phyloP scores from a whole-genome alignment of 1,140 invertebrate genomes.

The Carposina sasakii region DNA sequence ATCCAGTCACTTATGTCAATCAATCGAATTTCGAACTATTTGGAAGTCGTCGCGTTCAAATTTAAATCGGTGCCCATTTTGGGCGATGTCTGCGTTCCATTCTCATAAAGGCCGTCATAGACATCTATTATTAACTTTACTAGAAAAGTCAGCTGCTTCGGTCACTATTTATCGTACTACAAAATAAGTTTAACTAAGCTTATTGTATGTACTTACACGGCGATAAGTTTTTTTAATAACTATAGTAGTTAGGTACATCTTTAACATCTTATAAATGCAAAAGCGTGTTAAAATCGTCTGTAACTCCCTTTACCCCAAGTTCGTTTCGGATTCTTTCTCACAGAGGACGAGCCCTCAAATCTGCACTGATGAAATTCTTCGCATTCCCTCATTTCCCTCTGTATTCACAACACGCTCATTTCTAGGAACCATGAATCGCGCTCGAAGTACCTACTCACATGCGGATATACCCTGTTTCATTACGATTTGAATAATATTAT shows the following conservation, averaged over 20 bases:
- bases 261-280: too few relatives aligned
- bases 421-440: slow-evolving; percentile 59
- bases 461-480: too few relatives aligned
- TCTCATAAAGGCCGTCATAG: slow-evolving; percentile 33
- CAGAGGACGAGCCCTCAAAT: slow-evolving; percentile 57
- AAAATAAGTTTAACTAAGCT: too few relatives aligned
- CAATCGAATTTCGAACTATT: slow-evolving; percentile 32
- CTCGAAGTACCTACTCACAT: slow-evolving; percentile 47
- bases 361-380: slow-evolving; percentile 62
- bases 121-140: not conserved
- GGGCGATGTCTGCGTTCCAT: slow-evolving; percentile 29
- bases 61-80: slow-evolving; percentile 31
- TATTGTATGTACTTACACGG: too few relatives aligned
- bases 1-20: slow-evolving; percentile 30
- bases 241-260: too few relatives aligned
- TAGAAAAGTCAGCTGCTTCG: too few relatives aligned
- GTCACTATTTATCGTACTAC: not conserved
- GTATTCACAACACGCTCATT: slow-evolving; percentile 68
- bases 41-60: slow-evolving; percentile 26
- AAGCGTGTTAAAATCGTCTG: too few relatives aligned
- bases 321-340: slow-evolving; percentile 46
- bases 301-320: too few relatives aligned
- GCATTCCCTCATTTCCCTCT: slow-evolving; percentile 49
- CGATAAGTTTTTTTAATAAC: too few relatives aligned
- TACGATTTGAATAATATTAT: too few relatives aligned